Evolutionary conservation across 2,797 vertebrate genomes (phyloP), one percentile per base, ranked within the genome.

Genomic region (Hyperoplus lanceolatus): DNA sequence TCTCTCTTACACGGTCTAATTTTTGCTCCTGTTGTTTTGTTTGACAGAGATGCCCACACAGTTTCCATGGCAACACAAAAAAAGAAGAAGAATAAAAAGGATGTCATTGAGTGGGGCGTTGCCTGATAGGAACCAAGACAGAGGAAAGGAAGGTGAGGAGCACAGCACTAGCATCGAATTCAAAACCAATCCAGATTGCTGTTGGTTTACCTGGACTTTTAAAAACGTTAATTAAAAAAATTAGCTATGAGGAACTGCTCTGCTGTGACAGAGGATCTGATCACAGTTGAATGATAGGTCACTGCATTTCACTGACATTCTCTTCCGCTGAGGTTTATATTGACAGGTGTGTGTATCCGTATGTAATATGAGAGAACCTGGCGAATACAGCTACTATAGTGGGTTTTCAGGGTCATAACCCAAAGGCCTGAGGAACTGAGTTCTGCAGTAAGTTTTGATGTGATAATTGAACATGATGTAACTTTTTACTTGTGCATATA

Each of bases 11-110:
- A 80, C 58, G 6, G 73, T 74, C 72, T 83, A 91, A 81, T 87
- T 87, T 91, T 88, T 79, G 75, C 70, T 86, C 54, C 75, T 66
- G 64, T 86, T 88, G 84, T 91, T 81, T 87, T 82, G 78, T 90
- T 91, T 90, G 83, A 90, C 89, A 80, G 75, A 92, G 77, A 93
- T 93, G 85, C 91, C 87, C 79, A 86, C 86, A 90, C 85, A 90
- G 95, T 95, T 95, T 90, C 94, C 90, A 94, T 94, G 87, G 94
- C 79, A 93, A 94, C 93, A 49, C 75, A 14, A 48, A 68, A 80
- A 76, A 57, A 49, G 61, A 58, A 14, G 41, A 68, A 38, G 10
- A 21, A 13, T n/a, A 70, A 53, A 58, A 76, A 45, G 10, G 45
- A 63, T 50, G 18, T 71, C 67, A 82, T 68, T 71, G 45, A 79